These are phyloP conservation scores for Sarotherodon lohbergeri DNA, from an alignment of 2,113 vertebrate genomes.

Conservation along the genomic window DNA sequence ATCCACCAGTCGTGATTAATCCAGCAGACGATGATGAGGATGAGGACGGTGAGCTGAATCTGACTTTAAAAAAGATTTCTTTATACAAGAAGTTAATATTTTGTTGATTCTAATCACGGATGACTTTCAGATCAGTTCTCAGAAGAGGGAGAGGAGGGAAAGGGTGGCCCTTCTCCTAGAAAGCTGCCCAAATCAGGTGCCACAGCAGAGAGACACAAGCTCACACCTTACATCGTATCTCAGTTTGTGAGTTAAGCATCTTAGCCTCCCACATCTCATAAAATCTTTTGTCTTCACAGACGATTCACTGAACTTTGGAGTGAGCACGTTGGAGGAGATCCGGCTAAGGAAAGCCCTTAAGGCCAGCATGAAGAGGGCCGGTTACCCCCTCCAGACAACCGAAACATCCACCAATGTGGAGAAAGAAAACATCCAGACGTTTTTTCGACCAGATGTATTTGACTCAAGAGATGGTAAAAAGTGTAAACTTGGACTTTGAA, in stretches of 20 bases:
- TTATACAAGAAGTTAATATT: rapidly evolving
- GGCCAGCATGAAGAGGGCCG: conserved; percentile 79
- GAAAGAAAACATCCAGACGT: conserved; percentile 78
- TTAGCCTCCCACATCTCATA: neutral
- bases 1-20: conserved; percentile 95
- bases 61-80: neutral
- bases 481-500: neutral
- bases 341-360: conserved; percentile 83
- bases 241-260: neutral
- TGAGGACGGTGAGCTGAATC: conserved; percentile 76
- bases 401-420: conserved; percentile 61
- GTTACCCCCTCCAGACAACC: conserved; percentile 56
- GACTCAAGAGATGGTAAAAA: conserved; percentile 74
- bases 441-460: conserved; percentile 65
- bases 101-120: neutral
- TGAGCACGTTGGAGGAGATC: conserved; percentile 93
- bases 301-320: conserved; percentile 82
- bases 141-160: conserved; percentile 88
- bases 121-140: conserved; percentile 84
- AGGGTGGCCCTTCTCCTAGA: conserved; percentile 62
- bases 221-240: neutral
- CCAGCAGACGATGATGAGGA: conserved; percentile 95
- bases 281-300: conserved; percentile 60
- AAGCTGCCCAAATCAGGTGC: conserved; percentile 79
- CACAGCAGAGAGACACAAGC: neutral